Evolutionary conservation across 1,140 invertebrate species (phyloP), one percentile per base, ranked within the genome.

Genomic region (Palaemon carinicauda): DNA sequence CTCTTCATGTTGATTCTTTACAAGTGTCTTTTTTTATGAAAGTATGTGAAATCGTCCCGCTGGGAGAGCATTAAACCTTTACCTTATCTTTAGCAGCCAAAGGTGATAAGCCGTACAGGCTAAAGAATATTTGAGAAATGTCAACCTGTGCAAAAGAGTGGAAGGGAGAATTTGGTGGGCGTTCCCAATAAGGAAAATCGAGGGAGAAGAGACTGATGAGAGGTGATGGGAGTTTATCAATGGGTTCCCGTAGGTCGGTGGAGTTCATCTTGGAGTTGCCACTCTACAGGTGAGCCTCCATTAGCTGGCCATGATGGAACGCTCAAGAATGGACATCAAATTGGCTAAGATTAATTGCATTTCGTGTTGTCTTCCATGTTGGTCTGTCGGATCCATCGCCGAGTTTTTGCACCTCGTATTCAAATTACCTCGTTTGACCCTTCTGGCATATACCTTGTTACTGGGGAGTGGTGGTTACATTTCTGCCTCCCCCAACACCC

Each of bases 341-440:
- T 77, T 77, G 74, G 52, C 74, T 65, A 51, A 78, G 82, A 84
- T 84, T 69, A 78, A 78, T 84, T 77, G 33, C 73, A 41, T 50
- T 84, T 77, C 41, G 73, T 65, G 65, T 81, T 82, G 17, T 71
- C 24, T 24, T 82, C 52, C 65, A 27, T 60, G 27, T 82, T 71
- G 10, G 53, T 80, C 41, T 41, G 41, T 41, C 41, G 41, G 41
- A 41, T 41, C 41, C 41, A 41, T 41, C 41, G 41, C 41, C 41
- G 41, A 41, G 41, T 41, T 41, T 41, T 41, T 41, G 41, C 41
- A 41, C 41, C 41, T 41, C 41, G 41, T 41, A 41, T 41, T 41
- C 41, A 41, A 41, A 41, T 41, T 41, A 41, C 41, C 41, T 41
- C 41, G 41, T 41, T 41, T 41, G 41, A 41, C 41, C 41, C 41